Base-by-base conservation (phyloP, 1,140 invertebrate genomes). In the Sycophaga agraensis region DNA sequence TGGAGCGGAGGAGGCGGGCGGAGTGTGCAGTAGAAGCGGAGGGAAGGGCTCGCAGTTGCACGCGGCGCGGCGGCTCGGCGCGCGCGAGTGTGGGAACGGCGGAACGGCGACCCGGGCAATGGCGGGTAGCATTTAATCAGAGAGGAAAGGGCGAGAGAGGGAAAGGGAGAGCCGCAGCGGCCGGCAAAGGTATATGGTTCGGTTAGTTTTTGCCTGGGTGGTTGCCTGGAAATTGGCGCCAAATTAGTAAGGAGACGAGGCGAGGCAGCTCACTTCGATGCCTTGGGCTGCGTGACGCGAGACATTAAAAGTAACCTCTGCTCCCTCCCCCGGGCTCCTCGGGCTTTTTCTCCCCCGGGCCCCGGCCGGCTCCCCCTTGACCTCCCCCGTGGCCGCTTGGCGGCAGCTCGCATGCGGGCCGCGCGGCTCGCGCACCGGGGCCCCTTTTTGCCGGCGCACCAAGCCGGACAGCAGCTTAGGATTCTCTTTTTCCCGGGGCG, bases 241-340 rank as follows among this genome's bases (percentile, higher is more conserved):
- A 81, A 81, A 80, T 81, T 81, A 80, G 79, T 81, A 79, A 81
- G 79, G 75, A 80, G 78, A 80, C 77, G 75, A 77, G 51, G 73
- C 75, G 73, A 78, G 73, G 71, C 71, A 35, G 48, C 40, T 54
- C 51, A 39, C 56, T 58, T 50, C 51, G 59, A 61, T 56, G 60
- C 60, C 60, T 56, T 53, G 73, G 74, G 76, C 79, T 79, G 77
- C 77, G 77, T 79, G 78, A 79, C 77, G 77, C 78, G 75, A 79
- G 75, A 81, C 78, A 79, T 81, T 79, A 79, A 81, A 79, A 77
- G 74, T 77, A 79, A 77, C 77, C 77, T 78, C 77, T 79, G 77
- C 75, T 31, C 28, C 11, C 28, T 31, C 11, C 4, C 28, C 28
- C 28, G 4, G 28, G 28, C 28, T 31, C 28, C 28, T 11, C 11